Base-by-base conservation (phyloP, 2,113 vertebrate species). In the Meleagris gallopavo region DNA sequence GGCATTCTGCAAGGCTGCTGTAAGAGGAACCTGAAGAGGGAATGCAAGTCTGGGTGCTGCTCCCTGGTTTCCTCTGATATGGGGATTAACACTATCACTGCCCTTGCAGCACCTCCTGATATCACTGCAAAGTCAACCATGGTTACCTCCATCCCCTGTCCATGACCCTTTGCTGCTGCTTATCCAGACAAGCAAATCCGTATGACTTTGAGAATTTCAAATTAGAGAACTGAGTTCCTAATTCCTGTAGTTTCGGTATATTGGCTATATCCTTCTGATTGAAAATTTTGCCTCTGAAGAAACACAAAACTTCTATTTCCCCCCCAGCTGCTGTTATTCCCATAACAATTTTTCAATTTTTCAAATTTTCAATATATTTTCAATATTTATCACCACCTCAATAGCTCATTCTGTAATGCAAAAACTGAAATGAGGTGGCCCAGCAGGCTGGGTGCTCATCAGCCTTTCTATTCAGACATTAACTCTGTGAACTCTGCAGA, bases 401-500 rank as follows among this genome's bases (percentile, higher is more conserved):
- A 54, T 6, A 48, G 62, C 32, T 87, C 54, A 72, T 34, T 79
- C 70, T 62, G 89, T 48, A 2, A 0, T 9, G 36, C 66, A 14
- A 34, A 41, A 64, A 73, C 20, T n/a, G 65, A 73, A 92, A 73
- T 5, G 67, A 87, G n/a, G 66, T 73, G 43, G 25, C 40, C 76
- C 69, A 86, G 38, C 0, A 5, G 8, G 55, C 22, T 86, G 83
- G 80, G 41, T 34, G 41, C 66, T 48, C 18, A 72, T 83, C 90
- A 90, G 90, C 88, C 76, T 57, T 78, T 87, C 93, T 62, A 14
- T 84, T 89, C 81, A 89, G 58, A 80, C n/a, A 19, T 21, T 19
- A 45, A 10, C 83, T 65, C 83, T 84, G 70, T 84, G 94, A 75
- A 48, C 91, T 62, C 86, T 90, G 90, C 96, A 73, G 86, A 84